phyloP scores from a whole-genome alignment of 2,113 vertebrate species.

The Poeciliopsis occidentalis region DNA sequence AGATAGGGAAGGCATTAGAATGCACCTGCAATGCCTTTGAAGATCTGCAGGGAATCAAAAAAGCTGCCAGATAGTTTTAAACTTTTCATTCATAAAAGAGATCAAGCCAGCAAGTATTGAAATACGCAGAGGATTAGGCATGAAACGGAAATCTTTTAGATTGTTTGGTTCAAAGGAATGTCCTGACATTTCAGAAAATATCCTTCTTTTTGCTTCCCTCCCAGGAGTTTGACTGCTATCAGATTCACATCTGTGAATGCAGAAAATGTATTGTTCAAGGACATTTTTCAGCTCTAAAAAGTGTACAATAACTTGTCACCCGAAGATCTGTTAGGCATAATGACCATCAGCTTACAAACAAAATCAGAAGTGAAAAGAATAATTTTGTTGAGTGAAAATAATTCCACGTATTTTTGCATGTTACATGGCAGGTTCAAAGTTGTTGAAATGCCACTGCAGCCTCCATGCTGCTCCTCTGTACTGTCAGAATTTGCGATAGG shows the following conservation, averaged over 20 bases:
- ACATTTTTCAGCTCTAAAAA: constrained; percentile 7
- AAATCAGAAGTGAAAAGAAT: not conserved
- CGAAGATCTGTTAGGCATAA: not conserved
- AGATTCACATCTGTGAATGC: constrained; percentile 32
- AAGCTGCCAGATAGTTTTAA: constrained; percentile 47
- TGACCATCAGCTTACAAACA: not conserved
- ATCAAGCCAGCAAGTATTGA: constrained; percentile 28
- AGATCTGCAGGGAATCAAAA: constrained; percentile 32
- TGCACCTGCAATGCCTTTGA: constrained; percentile 42
- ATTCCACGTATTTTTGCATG: not conserved
- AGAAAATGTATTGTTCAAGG: constrained; percentile 16
- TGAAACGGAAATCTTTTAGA: constrained; percentile 39
- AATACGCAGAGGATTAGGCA: constrained; percentile 31
- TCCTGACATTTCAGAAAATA: constrained; percentile 40
- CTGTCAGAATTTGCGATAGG: constrained; percentile 29
- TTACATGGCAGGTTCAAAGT: not conserved
- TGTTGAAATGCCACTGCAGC: constrained; percentile 17
- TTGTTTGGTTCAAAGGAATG: constrained; percentile 42
- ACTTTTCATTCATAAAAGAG: constrained; percentile 44
- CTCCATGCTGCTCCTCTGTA: constrained; percentile 5
- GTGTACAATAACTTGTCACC: not conserved
- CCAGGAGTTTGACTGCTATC: constrained; percentile 22
- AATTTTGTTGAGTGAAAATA: not conserved
- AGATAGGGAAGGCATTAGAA: constrained; percentile 44
- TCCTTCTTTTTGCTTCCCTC: constrained; percentile 14